phyloP scores from a whole-genome alignment of 2,888 invertebrate genomes.

The Caenorhabditis angaria region DNA sequence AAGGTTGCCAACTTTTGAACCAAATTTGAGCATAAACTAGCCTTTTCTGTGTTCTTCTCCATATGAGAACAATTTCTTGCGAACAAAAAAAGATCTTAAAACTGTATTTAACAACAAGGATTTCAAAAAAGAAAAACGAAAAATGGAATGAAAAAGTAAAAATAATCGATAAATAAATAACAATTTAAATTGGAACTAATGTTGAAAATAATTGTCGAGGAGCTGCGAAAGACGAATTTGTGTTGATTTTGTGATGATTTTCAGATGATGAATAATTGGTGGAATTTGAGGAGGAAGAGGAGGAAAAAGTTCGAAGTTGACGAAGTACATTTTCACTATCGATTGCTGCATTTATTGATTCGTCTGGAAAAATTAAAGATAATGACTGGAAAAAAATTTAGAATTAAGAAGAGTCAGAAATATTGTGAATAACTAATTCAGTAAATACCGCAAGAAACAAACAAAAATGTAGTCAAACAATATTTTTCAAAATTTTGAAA shows the following conservation, averaged over 20 bases:
- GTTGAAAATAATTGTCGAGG: slow-evolving; percentile 42
- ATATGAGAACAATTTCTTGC: too few species aligned
- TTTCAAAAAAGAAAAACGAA: neutral
- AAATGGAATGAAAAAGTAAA: neutral
- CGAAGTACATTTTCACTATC: slow-evolving; percentile 33
- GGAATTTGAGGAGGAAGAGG: neutral
- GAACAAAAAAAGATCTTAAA: neutral
- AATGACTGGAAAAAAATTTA: too few species aligned
- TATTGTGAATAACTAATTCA: too few species aligned
- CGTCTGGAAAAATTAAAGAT: slow-evolving; percentile 26
- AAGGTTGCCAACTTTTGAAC: too few species aligned
- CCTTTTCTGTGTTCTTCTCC: too few species aligned
- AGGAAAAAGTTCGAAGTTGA: slow-evolving; percentile 5
- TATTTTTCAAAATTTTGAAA: too few species aligned
- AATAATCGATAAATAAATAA: slow-evolving; percentile 1
- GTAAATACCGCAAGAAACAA: too few species aligned
- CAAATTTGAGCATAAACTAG: too few species aligned
- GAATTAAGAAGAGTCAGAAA: too few species aligned
- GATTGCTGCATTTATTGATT: slow-evolving; percentile 24
- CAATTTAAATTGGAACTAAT: slow-evolving; percentile 20
- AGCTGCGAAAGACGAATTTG: slow-evolving; percentile 29
- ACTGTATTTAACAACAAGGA: slow-evolving; percentile 1
- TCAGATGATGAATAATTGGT: too few species aligned
- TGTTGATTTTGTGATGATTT: slow-evolving; percentile 17
- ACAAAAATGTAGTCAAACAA: too few species aligned